Conservation (phyloP, 2,888 invertebrate genomes). For the Scaptodrosophila latifasciaeformis region DNA sequence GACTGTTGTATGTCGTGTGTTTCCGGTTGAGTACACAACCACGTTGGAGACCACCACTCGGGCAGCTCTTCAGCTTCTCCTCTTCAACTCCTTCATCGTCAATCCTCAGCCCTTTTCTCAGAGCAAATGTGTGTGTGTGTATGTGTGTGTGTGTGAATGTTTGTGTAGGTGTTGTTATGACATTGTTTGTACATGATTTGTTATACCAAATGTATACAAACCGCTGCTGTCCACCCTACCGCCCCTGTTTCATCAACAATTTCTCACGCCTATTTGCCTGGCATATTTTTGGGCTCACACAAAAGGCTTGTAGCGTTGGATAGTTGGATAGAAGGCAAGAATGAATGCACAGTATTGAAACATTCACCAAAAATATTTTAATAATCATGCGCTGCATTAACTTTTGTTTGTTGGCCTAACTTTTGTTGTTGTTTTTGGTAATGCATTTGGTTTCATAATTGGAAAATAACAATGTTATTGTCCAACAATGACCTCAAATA, state of each 20-base stretch:
- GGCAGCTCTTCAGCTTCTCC: too few species aligned
- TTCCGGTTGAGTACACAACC: conserved; percentile 29
- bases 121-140: not conserved
- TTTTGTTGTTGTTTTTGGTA: conserved; percentile 31
- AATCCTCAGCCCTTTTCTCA: not conserved
- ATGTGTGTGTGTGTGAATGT: conserved; percentile 1
- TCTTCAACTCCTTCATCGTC: too few species aligned
- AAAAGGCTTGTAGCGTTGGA: not conserved
- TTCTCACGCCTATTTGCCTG: too few species aligned
- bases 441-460: conserved; percentile 57
- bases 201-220: conserved; percentile 52
- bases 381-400: conserved; percentile 59
- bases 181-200: conserved; percentile 61
- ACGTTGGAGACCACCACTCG: too few species aligned
- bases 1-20: conserved; percentile 13
- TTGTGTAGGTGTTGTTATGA: conserved; percentile 46
- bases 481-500: conserved; percentile 1
- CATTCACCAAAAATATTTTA: conserved; percentile 49
- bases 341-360: too few species aligned
- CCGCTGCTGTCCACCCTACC: not conserved
- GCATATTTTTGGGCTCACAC: too few species aligned
- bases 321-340: not conserved
- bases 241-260: too few species aligned
- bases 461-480: conserved; percentile 56
- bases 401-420: too few species aligned